phyloP scores from a whole-genome alignment of 2,888 invertebrate species.

The Euspilapteryx auroguttella region DNA sequence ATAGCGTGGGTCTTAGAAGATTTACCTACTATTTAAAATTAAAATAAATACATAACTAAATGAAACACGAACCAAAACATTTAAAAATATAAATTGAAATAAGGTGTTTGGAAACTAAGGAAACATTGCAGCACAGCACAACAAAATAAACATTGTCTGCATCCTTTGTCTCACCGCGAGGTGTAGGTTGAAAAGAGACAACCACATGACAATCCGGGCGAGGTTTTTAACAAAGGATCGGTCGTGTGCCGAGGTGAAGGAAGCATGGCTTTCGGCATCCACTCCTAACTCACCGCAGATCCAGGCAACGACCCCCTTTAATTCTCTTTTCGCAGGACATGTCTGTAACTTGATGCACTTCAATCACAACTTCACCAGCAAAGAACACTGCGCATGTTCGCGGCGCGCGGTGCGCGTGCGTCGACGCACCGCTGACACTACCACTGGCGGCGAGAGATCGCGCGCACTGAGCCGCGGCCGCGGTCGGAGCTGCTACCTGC shows the following conservation, averaged over 20 bases:
- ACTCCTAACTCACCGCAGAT: conserved; percentile 53
- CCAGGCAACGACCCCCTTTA: conserved; percentile 53
- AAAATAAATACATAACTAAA: too few relatives aligned
- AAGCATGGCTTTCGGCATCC: conserved; percentile 23
- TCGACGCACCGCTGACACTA: conserved; percentile 50
- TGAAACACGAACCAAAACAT: too few relatives aligned
- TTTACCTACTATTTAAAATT: too few relatives aligned
- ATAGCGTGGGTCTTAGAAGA: conserved; percentile 20
- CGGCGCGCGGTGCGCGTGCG: conserved; percentile 30
- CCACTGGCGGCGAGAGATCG: conserved; percentile 55
- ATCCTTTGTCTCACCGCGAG: conserved; percentile 25
- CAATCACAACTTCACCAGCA: conserved; percentile 43
- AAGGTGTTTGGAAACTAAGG: too few relatives aligned
- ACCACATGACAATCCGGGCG: conserved; percentile 33
- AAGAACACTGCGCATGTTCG: conserved; percentile 40
- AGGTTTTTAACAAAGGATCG: conserved; percentile 51
- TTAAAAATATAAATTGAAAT: too few relatives aligned
- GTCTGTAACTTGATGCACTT: conserved; percentile 32
- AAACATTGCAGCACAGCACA: conserved; percentile 4
- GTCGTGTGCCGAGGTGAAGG: conserved; percentile 25
- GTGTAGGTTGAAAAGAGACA: conserved; percentile 45
- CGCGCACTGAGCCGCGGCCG: conserved; percentile 49
- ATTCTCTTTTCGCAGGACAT: conserved; percentile 59
- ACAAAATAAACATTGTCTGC: conserved; percentile 25
- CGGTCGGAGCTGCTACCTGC: conserved; percentile 39